Percentiles rank a stretch among this genome's conserved stretches.
These are phyloP conservation scores for Axea sp. DNA, from an alignment of 2,888 invertebrate species.

Conservation along the genomic window DNA sequence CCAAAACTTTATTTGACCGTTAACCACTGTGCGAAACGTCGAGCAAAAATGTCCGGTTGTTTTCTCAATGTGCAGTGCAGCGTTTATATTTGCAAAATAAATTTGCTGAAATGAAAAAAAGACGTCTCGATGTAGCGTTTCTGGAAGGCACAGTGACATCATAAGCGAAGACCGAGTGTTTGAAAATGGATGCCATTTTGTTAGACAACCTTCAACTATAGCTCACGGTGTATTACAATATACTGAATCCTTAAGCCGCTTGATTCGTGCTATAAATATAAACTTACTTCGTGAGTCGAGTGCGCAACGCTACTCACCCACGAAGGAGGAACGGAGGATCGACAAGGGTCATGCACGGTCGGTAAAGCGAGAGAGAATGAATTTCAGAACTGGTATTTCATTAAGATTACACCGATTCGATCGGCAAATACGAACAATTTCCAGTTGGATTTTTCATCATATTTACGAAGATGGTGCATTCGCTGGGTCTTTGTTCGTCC, in stretches of 20 bases:
- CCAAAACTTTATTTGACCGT: no score
- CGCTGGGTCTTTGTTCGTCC: no score
- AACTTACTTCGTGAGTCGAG: slow-evolving; percentile 71
- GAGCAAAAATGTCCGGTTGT: no score
- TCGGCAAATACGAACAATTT: slow-evolving; percentile 43
- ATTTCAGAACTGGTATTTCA: slow-evolving; percentile 66
- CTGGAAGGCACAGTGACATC: slow-evolving; percentile 35
- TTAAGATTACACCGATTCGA: slow-evolving; percentile 58
- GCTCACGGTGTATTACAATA: slow-evolving; percentile 60
- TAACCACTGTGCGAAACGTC: no score
- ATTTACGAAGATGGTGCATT: no score
- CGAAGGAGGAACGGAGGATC: slow-evolving; percentile 64
- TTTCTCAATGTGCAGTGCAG: no score
- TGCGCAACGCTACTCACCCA: slow-evolving; percentile 65
- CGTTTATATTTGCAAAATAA: no score
- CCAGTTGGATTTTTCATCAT: slow-evolving; percentile 3
- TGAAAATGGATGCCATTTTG: slow-evolving; percentile 65
- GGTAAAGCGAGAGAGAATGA: slow-evolving; percentile 61
- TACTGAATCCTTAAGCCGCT: slow-evolving; percentile 61
- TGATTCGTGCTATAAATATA: slow-evolving; percentile 73
- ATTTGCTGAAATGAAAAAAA: no score
- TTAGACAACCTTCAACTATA: slow-evolving; percentile 72
- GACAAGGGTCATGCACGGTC: slow-evolving; percentile 63
- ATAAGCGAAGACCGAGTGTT: slow-evolving; percentile 30
- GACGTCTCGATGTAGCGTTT: no score